Conservation (phyloP, 2,113 vertebrate species). For the Acanthochromis polyacanthus region DNA sequence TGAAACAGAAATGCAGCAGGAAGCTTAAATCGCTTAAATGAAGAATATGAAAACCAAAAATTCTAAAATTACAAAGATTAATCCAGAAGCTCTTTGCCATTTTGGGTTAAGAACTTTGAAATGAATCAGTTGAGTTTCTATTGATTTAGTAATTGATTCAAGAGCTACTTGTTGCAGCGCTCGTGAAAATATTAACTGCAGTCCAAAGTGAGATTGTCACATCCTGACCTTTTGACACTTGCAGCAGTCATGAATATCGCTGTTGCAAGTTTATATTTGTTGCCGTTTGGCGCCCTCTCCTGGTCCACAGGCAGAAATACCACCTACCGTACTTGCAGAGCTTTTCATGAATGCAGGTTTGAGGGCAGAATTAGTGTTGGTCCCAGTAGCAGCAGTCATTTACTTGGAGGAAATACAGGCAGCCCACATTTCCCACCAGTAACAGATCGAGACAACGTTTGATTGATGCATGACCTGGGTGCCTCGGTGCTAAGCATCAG, state of each 20-base stretch:
- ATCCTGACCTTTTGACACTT: background rate
- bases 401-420: slow-evolving; percentile 17
- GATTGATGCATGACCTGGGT: slow-evolving; percentile 51
- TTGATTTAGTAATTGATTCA: no score
- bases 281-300: slow-evolving; percentile 47
- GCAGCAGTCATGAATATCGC: background rate
- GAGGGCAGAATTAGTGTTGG: background rate
- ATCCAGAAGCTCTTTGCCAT: no score
- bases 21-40: no score
- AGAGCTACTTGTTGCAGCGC: no score
- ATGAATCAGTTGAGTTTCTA: no score
- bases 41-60: no score
- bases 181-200: background rate
- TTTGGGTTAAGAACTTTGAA: no score
- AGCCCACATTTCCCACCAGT: slow-evolving; percentile 33
- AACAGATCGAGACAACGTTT: slow-evolving; percentile 9
- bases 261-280: background rate
- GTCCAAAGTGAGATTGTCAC: background rate
- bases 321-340: background rate
- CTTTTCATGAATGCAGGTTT: background rate
- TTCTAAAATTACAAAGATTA: no score
- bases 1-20: no score
- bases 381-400: slow-evolving; percentile 24
- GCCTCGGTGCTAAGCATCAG: slow-evolving; percentile 20
- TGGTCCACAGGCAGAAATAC: slow-evolving; percentile 25